Base-by-base conservation (phyloP, 1,140 invertebrate species). In the Augochlora pura region DNA sequence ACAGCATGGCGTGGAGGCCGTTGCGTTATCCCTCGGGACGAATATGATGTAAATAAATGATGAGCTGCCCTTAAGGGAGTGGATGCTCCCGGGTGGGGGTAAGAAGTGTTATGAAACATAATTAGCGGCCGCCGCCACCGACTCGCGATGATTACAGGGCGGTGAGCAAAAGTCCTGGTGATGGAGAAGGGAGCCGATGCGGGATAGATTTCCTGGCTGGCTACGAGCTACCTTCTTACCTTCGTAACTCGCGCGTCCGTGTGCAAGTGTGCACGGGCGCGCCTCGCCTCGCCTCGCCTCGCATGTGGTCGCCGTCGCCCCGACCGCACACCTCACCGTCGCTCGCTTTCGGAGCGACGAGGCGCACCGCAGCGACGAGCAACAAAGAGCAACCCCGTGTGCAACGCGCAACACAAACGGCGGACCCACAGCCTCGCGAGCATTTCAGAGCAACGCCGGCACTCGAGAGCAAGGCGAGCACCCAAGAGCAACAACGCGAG, bases 71-170 rank as follows among this genome's bases (percentile, higher is more conserved):
- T 91, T 92, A 91, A 91, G 90, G 91, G 90, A 91, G 88, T 89
- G 83, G 91, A 90, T 88, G 88, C 88, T 88, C 87, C 21, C 18
- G 90, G 73, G 90, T 89, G 88, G 89, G 91, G 91, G 91, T 91
- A 92, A 92, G 91, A 92, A 91, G 91, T 92, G 91, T 91, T 92
- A 92, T 92, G 91, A 92, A 92, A 92, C 90, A 92, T 92, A 92
- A 92, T 92, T 92, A 91, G 91, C 91, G 90, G 88, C 90, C 91
- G 90, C 91, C 89, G 91, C 91, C 91, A 92, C 91, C 90, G 91
- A 91, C 91, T 92, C 91, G 91, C 91, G 91, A 92, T 92, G 91
- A 92, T 92, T 92, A 92, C 91, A 92, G 91, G 91, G 91, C 91
- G 91, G 91, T 91, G 88, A 88, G 90, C 90, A 85, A 91, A 90